Conservation (phyloP, 2,797 vertebrate genomes). For the Ctenopoma multispine region DNA sequence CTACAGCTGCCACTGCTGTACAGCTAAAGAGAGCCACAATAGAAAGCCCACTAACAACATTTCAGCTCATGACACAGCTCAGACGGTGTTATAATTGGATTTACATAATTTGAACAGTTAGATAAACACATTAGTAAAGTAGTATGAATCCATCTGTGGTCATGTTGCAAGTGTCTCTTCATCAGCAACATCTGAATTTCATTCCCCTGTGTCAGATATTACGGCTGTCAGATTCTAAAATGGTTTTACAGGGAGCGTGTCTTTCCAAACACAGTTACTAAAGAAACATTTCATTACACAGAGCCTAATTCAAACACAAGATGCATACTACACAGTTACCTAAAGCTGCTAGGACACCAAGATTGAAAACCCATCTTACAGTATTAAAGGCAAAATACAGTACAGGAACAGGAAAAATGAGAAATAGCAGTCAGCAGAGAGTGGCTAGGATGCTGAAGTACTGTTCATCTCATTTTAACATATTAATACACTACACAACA, state of each 20-base stretch:
- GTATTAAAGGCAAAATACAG: no score
- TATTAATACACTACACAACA: constrained; percentile 4
- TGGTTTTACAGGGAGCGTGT: constrained; percentile 21
- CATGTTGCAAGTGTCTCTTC: background rate
- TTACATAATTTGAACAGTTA: constrained; percentile 12
- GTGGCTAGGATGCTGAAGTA: no score
- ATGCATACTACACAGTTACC: no score
- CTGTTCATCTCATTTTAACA: constrained; percentile 9
- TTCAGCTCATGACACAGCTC: constrained; percentile 1
- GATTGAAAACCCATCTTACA: no score
- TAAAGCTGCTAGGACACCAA: no score
- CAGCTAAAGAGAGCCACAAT: no score
- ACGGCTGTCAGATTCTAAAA: constrained; percentile 17
- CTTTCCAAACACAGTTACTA: constrained; percentile 17
- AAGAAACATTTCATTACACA: constrained; percentile 27
- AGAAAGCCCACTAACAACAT: constrained; percentile 1
- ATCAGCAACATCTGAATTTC: constrained; percentile 30
- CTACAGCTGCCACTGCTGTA: no score
- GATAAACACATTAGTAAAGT: constrained; percentile 28
- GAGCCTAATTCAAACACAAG: constrained; percentile 19
- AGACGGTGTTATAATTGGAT: constrained; percentile 21
- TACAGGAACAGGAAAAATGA: no score
- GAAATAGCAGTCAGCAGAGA: no score
- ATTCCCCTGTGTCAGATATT: constrained; percentile 27
- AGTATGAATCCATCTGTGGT: constrained; percentile 29